Conservation (phyloP, 2,888 invertebrate species). For the Steinernema hermaphroditum region DNA sequence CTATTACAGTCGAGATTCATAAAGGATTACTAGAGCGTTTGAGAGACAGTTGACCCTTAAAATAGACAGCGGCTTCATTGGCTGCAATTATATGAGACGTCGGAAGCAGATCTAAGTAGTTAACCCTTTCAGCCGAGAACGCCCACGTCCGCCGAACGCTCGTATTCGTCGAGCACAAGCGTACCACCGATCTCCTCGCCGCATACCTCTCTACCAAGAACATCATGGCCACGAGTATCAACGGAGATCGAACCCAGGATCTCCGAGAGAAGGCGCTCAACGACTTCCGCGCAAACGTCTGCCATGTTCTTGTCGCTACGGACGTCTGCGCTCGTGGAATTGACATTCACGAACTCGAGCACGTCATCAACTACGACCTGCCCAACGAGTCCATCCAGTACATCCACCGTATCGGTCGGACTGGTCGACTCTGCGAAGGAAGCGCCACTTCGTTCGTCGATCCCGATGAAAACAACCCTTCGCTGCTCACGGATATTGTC, state of each 20-base stretch:
- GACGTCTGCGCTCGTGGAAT: slow-evolving; percentile 90
- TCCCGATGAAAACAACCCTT: slow-evolving; percentile 25
- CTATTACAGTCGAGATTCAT: too few species aligned
- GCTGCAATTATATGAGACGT: too few species aligned
- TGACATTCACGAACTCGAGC: slow-evolving; percentile 77
- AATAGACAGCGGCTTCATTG: too few species aligned
- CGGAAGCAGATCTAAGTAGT: too few species aligned
- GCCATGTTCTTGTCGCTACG: slow-evolving; percentile 86
- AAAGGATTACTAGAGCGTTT: too few species aligned
- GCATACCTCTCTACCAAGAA: slow-evolving; percentile 33
- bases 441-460: slow-evolving; percentile 48
- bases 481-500: slow-evolving; percentile 38
- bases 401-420: slow-evolving; percentile 71
- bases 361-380: slow-evolving; percentile 70
- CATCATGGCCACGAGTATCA: slow-evolving; percentile 41
- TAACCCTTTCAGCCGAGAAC: slow-evolving; percentile 44
- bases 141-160: slow-evolving; percentile 44
- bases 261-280: slow-evolving; percentile 77
- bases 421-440: slow-evolving; percentile 68
- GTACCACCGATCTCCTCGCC: slow-evolving; percentile 44
- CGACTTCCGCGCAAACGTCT: slow-evolving; percentile 74
- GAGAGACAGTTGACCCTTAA: too few species aligned
- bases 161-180: slow-evolving; percentile 55
- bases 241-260: slow-evolving; percentile 74
- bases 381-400: slow-evolving; percentile 68